A percentile compares a stretch with the other conserved stretches of the same genome.
These are phyloP conservation scores for Drosophila paucipuncta DNA, from an alignment of 2,888 invertebrate species.

Conservation along the genomic window DNA sequence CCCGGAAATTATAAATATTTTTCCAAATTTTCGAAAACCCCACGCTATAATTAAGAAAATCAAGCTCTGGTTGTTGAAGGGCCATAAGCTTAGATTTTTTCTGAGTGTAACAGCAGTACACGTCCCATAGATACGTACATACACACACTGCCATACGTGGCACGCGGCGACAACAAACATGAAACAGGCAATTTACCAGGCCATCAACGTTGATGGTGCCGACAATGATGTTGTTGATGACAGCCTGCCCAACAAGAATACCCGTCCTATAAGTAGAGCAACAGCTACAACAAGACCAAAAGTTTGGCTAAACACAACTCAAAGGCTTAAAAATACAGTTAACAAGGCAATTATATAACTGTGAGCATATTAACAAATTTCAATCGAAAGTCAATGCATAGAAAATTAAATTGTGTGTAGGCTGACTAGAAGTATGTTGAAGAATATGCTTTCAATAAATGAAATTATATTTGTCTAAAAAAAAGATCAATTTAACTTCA, in stretches of 20 bases:
- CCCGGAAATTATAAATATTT: not conserved
- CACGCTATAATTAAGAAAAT: not conserved
- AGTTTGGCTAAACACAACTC: conserved; percentile 30
- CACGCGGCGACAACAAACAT: conserved; percentile 57
- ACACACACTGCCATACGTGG: conserved; percentile 36
- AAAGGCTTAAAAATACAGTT: conserved; percentile 10
- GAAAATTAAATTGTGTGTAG: not conserved
- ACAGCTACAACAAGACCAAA: conserved; percentile 36
- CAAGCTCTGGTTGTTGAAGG: not conserved
- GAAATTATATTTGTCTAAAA: not conserved
- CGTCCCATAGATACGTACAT: conserved; percentile 8
- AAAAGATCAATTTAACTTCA: not conserved
- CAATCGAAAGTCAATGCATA: not conserved
- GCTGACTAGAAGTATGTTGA: not conserved
- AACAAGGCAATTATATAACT: conserved; percentile 22
- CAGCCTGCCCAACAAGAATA: conserved; percentile 68
- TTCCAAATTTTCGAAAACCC: not conserved
- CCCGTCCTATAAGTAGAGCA: conserved; percentile 52
- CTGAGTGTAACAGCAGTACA: conserved; percentile 13
- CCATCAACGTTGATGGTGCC: conserved; percentile 80
- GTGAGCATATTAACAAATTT: conserved; percentile 1
- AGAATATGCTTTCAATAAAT: not conserved
- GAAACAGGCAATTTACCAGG: conserved; percentile 82
- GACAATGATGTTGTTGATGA: conserved; percentile 80
- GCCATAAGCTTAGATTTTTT: not conserved